Percentiles rank a stretch among this genome's conserved stretches.
Evolutionary conservation across 2,888 invertebrate genomes (phyloP).

Genomic region (Drosophila percnosoma): DNA sequence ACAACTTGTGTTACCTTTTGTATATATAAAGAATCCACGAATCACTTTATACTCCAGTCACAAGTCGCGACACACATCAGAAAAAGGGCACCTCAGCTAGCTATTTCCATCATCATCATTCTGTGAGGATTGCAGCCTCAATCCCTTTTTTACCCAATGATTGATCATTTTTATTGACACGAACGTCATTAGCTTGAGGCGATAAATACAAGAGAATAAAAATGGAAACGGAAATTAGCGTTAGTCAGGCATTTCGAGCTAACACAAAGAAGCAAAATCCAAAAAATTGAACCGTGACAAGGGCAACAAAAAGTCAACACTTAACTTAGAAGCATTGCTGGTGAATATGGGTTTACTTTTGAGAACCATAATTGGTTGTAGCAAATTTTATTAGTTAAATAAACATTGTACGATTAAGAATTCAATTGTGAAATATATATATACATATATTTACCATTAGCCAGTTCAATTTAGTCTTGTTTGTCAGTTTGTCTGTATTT

Average conservation of each 20-base stretch:
- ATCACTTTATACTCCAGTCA: conserved; percentile 22
- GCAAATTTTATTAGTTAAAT: not conserved
- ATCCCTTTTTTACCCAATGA: conserved; percentile 45
- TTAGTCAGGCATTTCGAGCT: conserved; percentile 55
- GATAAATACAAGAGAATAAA: conserved; percentile 8
- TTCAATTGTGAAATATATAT: not conserved
- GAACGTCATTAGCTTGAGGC: conserved; percentile 50
- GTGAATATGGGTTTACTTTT: not conserved
- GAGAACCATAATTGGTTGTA: not conserved
- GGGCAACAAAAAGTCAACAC: conserved; percentile 5
- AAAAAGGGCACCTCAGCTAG: conserved; percentile 16
- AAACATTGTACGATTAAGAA: not conserved
- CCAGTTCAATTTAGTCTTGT: no score
- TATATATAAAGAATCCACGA: conserved; percentile 7
- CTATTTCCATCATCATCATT: conserved; percentile 24
- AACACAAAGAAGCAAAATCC: conserved; percentile 29
- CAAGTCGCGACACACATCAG: conserved; percentile 24
- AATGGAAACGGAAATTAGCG: conserved; percentile 61
- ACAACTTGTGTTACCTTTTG: conserved; percentile 11
- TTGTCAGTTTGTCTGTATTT: no score
- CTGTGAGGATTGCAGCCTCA: conserved; percentile 6
- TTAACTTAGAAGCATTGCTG: not conserved
- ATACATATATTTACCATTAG: no score
- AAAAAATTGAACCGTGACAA: conserved; percentile 33
- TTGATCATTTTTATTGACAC: conserved; percentile 77